Conservation (phyloP, 1,140 invertebrate genomes). For the Drosophila jambulina region DNA sequence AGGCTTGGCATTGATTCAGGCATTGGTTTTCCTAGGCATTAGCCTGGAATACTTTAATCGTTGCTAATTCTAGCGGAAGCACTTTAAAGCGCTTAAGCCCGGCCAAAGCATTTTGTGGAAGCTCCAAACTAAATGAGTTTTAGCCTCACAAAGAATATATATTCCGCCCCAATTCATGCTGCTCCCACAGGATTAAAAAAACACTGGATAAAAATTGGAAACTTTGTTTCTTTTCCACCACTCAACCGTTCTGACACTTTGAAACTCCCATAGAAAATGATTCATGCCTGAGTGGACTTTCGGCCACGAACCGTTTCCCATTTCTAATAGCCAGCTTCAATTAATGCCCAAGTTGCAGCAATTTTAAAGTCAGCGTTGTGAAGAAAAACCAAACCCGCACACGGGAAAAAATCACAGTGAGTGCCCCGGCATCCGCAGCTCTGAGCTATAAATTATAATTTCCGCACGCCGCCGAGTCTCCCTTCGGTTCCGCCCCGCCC, state of each 20-base stretch:
- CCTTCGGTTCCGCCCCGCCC: constrained; percentile 1
- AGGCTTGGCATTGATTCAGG: constrained; percentile 30
- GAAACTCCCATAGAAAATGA: constrained; percentile 34
- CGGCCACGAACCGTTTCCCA: not conserved
- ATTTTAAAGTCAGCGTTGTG: constrained; percentile 35
- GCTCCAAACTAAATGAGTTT: constrained; percentile 20
- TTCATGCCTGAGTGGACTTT: constrained; percentile 40
- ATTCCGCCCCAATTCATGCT: constrained; percentile 39
- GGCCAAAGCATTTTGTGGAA: constrained; percentile 1
- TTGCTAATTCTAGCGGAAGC: constrained; percentile 4
- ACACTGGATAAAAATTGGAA: constrained; percentile 6
- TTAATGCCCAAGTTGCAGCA: constrained; percentile 28
- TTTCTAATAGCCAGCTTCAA: constrained; percentile 40
- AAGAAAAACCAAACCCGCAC: not conserved
- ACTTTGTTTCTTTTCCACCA: constrained; percentile 13
- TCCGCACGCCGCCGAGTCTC: constrained; percentile 61
- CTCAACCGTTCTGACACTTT: constrained; percentile 21
- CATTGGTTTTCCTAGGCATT: constrained; percentile 24
- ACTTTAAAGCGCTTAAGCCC: constrained; percentile 1
- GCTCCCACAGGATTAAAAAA: constrained; percentile 15
- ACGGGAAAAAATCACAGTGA: constrained; percentile 37
- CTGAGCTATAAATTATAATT: constrained; percentile 79
- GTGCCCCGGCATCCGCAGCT: constrained; percentile 64
- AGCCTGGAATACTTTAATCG: constrained; percentile 25
- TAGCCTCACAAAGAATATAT: constrained; percentile 19